phyloP scores from a whole-genome alignment of 2,888 invertebrate species.

The Clepsis dumicolana region DNA sequence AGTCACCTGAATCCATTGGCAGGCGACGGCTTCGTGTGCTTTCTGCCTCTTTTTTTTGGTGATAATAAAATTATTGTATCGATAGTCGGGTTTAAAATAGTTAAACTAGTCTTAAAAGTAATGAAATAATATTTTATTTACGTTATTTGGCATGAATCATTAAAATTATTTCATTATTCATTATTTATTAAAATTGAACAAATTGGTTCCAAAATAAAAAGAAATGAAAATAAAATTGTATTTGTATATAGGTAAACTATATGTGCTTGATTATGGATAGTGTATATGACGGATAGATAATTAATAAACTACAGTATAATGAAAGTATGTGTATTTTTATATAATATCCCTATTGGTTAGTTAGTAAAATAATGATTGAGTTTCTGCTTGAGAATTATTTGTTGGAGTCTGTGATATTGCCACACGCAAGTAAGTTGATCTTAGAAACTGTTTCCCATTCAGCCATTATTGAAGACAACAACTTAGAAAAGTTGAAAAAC shows the following conservation, averaged over 20 bases:
- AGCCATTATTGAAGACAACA: no score
- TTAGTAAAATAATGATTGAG: slow-evolving; percentile 28
- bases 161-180: background rate
- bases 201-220: slow-evolving; percentile 19
- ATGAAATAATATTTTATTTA: background rate
- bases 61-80: background rate
- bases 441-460: no score
- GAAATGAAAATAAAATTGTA: slow-evolving; percentile 1
- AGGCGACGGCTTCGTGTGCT: background rate
- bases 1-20: background rate
- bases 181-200: slow-evolving; percentile 1
- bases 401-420: no score
- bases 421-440: no score
- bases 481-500: no score
- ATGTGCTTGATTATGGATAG: slow-evolving; percentile 30
- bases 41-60: background rate
- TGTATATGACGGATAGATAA: slow-evolving; percentile 29
- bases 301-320: slow-evolving; percentile 28
- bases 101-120: slow-evolving; percentile 5
- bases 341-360: slow-evolving; percentile 23
- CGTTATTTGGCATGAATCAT: background rate
- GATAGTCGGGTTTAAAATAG: background rate
- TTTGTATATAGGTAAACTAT: slow-evolving; percentile 23
- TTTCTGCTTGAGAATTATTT: no score
- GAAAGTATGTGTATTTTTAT: slow-evolving; percentile 40